A percentile compares a stretch with the other conserved stretches of the same genome.
phyloP scores from a whole-genome alignment of 1,140 invertebrate species.

The Hestina assimilis region DNA sequence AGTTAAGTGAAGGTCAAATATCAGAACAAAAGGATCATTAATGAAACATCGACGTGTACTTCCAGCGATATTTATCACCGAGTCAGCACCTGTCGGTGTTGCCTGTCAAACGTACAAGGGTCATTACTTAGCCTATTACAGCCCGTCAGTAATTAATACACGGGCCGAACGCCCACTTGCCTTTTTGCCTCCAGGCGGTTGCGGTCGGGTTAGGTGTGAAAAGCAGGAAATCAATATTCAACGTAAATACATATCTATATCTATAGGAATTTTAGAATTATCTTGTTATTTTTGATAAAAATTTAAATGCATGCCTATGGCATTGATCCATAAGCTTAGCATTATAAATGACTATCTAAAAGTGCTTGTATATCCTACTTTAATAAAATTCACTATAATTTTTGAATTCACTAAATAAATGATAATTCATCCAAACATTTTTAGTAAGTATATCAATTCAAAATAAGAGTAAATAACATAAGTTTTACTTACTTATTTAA shows the following conservation, averaged over 20 bases:
- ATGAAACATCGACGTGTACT: neutral
- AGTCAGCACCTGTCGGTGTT: constrained; percentile 30
- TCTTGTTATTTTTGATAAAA: too few relatives aligned
- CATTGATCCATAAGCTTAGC: neutral
- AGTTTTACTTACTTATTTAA: too few relatives aligned
- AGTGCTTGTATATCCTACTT: too few relatives aligned
- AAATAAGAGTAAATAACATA: too few relatives aligned
- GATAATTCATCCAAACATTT: too few relatives aligned
- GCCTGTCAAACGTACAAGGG: constrained; percentile 70
- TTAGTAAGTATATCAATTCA: too few relatives aligned
- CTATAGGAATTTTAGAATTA: neutral
- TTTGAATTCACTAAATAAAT: too few relatives aligned
- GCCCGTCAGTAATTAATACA: constrained; percentile 65
- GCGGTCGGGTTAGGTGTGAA: constrained; percentile 34
- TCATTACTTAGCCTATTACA: constrained; percentile 73
- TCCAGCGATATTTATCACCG: constrained; percentile 22
- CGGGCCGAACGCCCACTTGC: constrained; percentile 35
- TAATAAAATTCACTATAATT: too few relatives aligned
- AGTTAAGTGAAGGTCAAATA: too few relatives aligned
- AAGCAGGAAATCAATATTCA: constrained; percentile 29
- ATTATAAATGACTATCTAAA: too few relatives aligned
- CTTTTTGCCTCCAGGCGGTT: constrained; percentile 41
- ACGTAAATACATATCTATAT: constrained; percentile 2
- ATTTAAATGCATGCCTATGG: neutral
- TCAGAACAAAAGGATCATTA: neutral